Evolutionary conservation across 2,888 invertebrate genomes (phyloP).

Genomic region (Bombyx huttoni): DNA sequence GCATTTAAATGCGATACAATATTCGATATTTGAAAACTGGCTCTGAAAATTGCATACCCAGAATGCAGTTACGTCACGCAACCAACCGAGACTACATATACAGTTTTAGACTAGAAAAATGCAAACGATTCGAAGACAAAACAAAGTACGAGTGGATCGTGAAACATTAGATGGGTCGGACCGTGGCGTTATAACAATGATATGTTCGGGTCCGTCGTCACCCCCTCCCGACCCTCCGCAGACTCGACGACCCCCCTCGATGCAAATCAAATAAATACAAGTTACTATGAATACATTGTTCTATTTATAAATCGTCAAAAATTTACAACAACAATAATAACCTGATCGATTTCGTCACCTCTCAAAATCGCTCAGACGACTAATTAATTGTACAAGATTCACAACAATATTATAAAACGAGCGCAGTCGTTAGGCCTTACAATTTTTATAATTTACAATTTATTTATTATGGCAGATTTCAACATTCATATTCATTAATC

Average conservation of each 20-base stretch:
- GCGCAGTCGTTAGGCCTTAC: constrained; percentile 70
- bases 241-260: too few relatives aligned
- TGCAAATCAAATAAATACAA: neutral
- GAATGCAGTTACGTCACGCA: constrained; percentile 31
- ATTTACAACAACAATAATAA: constrained; percentile 13
- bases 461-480: constrained; percentile 70
- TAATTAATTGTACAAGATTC: constrained; percentile 26
- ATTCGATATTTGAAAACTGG: constrained; percentile 20
- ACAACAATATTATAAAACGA: constrained; percentile 54
- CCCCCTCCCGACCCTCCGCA: too few relatives aligned
- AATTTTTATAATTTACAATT: constrained; percentile 56
- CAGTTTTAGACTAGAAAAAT: constrained; percentile 66
- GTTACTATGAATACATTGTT: neutral
- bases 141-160: constrained; percentile 23
- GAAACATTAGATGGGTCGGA: constrained; percentile 28
- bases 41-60: constrained; percentile 28
- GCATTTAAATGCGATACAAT: constrained; percentile 31
- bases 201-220: constrained; percentile 38
- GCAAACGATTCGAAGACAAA: constrained; percentile 53
- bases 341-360: constrained; percentile 16
- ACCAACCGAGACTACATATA: constrained; percentile 25
- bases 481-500: constrained; percentile 60
- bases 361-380: constrained; percentile 26
- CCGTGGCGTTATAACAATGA: constrained; percentile 27
- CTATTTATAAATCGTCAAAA: constrained; percentile 12